These are phyloP conservation scores for Mastigias papua DNA, from an alignment of 30 jellyfish, hydroid and myxozoan genomes.

Conservation along the genomic window DNA sequence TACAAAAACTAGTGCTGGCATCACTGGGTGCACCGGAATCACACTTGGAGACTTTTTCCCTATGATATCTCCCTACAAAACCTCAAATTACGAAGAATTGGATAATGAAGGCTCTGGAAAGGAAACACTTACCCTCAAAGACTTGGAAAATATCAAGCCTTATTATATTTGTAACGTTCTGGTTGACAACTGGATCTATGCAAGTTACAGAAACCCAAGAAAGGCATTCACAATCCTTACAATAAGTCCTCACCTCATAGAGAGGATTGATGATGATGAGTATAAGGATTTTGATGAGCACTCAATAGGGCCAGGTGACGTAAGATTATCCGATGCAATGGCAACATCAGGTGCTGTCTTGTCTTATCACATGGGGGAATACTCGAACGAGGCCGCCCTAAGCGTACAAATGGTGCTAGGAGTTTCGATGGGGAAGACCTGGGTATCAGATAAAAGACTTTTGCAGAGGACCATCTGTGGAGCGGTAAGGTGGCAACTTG, in stretches of 20 bases:
- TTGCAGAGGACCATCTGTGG: constrained; percentile 5
- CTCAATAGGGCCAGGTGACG: constrained; percentile 60
- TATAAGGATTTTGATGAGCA: constrained; percentile 58
- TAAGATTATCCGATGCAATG: constrained; percentile 81
- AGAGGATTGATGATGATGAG: constrained; percentile 75
- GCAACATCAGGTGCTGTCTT: constrained; percentile 88
- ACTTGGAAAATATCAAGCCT: constrained; percentile 54
- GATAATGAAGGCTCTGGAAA: background rate
- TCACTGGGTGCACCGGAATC: constrained; percentile 73
- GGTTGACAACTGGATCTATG: constrained; percentile 78
- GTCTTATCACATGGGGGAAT: constrained; percentile 73
- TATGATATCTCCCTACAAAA: constrained; percentile 12
- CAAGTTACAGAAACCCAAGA: constrained; percentile 1
- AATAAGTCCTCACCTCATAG: constrained; percentile 66
- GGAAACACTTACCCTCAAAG: constrained; percentile 55
- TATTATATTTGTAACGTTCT: constrained; percentile 65
- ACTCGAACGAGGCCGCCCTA: constrained; percentile 49
- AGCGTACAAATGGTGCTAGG: constrained; percentile 79
- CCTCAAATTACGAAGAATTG: constrained; percentile 24
- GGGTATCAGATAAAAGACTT: constrained; percentile 68
- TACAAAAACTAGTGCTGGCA: constrained; percentile 70
- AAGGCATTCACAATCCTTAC: constrained; percentile 65
- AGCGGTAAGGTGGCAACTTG: constrained; percentile 43
- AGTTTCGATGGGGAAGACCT: constrained; percentile 78
- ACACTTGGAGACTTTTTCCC: constrained; percentile 66